Evolutionary conservation across 2,113 vertebrate genomes (phyloP).

Genomic region (Alectura lathami): DNA sequence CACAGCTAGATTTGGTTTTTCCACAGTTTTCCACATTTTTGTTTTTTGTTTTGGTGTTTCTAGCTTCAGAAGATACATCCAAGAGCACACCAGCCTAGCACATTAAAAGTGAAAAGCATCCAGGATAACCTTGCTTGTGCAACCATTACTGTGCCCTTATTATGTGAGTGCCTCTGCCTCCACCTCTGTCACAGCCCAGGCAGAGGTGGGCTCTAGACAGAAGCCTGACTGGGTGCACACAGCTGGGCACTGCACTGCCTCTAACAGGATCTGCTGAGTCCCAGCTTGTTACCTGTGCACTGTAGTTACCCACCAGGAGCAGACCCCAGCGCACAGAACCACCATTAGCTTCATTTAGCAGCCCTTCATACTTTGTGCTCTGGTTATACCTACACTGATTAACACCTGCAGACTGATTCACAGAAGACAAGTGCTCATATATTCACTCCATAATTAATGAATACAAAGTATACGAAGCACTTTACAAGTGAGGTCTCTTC

Average conservation of each 20-base stretch:
- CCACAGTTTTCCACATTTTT: no score
- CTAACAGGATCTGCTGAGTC: background rate
- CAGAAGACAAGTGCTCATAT: background rate
- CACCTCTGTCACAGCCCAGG: fast-evolving
- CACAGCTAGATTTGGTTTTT: fast-evolving
- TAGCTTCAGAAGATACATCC: background rate
- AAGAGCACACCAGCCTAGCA: background rate
- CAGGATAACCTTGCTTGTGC: background rate
- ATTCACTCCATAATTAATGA: background rate
- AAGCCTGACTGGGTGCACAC: fast-evolving
- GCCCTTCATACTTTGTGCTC: background rate
- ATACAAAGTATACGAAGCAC: background rate
- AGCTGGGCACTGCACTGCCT: fast-evolving
- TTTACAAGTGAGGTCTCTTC: background rate
- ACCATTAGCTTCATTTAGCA: background rate
- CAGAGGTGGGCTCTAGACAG: background rate
- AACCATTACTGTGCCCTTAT: background rate
- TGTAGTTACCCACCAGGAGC: background rate
- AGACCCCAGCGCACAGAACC: background rate
- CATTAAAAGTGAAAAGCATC: background rate
- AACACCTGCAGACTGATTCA: background rate
- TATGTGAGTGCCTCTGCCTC: fast-evolving
- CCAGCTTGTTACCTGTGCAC: background rate
- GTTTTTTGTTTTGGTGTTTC: no score
- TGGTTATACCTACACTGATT: background rate